These are phyloP conservation scores for Meloidogyne exigua DNA, from an alignment of 1,140 invertebrate genomes.

Conservation along the genomic window DNA sequence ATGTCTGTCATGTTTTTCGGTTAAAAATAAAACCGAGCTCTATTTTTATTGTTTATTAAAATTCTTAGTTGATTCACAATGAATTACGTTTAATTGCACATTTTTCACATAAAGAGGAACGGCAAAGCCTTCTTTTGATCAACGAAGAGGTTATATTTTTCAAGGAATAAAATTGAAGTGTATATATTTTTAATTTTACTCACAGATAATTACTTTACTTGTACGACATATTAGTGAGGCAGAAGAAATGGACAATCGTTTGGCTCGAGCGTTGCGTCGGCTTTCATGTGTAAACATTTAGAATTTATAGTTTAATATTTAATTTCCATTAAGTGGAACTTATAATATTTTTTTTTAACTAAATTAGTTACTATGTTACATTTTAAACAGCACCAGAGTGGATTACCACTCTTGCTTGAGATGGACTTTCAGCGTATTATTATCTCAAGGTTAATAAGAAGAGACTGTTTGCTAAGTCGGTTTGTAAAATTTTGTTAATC, in stretches of 20 bases:
- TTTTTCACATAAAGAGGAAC: slow-evolving; percentile 29
- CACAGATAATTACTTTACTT: slow-evolving; percentile 16
- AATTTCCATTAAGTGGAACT: too few species aligned
- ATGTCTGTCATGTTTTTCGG: too few species aligned
- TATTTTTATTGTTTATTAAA: neutral
- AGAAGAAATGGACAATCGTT: slow-evolving; percentile 23
- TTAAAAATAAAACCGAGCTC: too few species aligned
- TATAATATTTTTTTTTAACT: too few species aligned
- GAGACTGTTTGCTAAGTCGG: slow-evolving; percentile 7
- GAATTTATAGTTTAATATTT: too few species aligned
- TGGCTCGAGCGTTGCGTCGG: slow-evolving; percentile 13
- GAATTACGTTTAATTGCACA: slow-evolving; percentile 18
- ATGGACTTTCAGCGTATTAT: slow-evolving; percentile 34
- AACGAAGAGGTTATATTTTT: slow-evolving; percentile 25
- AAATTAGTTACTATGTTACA: too few species aligned
- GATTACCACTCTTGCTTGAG: slow-evolving; percentile 30
- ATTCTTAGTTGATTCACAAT: neutral
- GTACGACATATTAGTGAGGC: slow-evolving; percentile 31
- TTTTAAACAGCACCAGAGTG: neutral
- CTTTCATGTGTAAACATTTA: slow-evolving; percentile 4
- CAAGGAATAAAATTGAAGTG: too few species aligned
- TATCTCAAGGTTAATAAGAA: slow-evolving; percentile 19
- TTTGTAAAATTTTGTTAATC: slow-evolving; percentile 23
- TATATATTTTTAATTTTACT: too few species aligned
- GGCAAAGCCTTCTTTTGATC: slow-evolving; percentile 21